Percentiles rank a stretch among this genome's conserved stretches.
Evolutionary conservation across 2,113 vertebrate genomes (phyloP).

Genomic region (Zosterops pallidus): DNA sequence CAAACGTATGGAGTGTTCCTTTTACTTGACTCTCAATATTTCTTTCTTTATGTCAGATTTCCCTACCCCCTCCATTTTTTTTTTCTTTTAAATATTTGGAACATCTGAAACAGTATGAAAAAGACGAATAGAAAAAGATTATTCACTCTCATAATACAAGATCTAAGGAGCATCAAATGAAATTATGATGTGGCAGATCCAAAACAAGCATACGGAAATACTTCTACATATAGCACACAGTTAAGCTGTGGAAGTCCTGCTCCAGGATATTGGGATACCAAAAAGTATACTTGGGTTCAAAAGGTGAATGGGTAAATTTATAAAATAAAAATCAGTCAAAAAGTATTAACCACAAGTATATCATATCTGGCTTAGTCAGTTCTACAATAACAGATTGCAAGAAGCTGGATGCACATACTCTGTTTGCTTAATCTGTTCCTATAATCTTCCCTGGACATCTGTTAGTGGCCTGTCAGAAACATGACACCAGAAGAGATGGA

Average conservation of each 20-base stretch:
- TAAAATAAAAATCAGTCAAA: background rate
- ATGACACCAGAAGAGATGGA: background rate
- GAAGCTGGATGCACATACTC: background rate
- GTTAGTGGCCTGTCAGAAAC: conserved; percentile 35
- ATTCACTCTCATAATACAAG: conserved; percentile 42
- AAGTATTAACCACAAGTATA: background rate
- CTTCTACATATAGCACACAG: conserved; percentile 51
- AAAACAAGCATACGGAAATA: conserved; percentile 68
- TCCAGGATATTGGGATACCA: conserved; percentile 56
- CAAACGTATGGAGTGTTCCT: background rate
- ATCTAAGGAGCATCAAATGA: conserved; percentile 63
- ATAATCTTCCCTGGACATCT: conserved; percentile 9
- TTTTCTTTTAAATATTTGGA: background rate
- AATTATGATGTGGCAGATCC: conserved; percentile 61
- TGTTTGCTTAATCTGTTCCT: background rate
- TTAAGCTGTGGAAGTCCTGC: conserved; percentile 31
- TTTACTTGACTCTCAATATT: background rate
- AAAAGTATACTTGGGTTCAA: conserved; percentile 28
- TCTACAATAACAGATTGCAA: background rate
- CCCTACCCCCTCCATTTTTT: accelerated
- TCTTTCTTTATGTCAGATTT: background rate
- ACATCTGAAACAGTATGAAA: conserved; percentile 55
- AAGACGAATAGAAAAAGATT: conserved; percentile 49
- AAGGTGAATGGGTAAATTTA: conserved; percentile 24
- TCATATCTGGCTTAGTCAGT: background rate